Conservation (phyloP, 2,888 invertebrate species). For the Amitus sp. region DNA sequence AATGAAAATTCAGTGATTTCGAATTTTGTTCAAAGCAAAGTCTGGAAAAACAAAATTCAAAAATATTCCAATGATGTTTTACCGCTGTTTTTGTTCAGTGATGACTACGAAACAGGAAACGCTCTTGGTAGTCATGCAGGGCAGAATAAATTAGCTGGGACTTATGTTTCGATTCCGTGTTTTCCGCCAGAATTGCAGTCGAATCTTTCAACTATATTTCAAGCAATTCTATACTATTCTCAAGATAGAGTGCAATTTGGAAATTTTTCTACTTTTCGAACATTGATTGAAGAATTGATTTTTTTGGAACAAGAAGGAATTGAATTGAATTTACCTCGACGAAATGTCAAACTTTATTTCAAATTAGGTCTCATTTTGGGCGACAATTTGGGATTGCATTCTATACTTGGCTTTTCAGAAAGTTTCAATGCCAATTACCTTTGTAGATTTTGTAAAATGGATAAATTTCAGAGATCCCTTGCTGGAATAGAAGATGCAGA, state of each 20-base stretch:
- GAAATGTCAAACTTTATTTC: slow-evolving; percentile 24
- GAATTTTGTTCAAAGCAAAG: not conserved
- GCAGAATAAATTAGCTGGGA: slow-evolving; percentile 22
- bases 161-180: slow-evolving; percentile 22
- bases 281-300: slow-evolving; percentile 29
- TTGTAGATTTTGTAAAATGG: slow-evolving; percentile 34
- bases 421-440: slow-evolving; percentile 30
- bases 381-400: slow-evolving; percentile 16
- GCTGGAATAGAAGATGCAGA: not conserved
- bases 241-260: slow-evolving; percentile 21
- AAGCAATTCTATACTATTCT: slow-evolving; percentile 21
- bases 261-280: slow-evolving; percentile 16
- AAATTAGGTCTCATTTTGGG: slow-evolving; percentile 26
- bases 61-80: not conserved
- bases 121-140: slow-evolving; percentile 30
- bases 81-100: slow-evolving; percentile 19
- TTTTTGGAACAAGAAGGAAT: slow-evolving; percentile 30
- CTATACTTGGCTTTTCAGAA: slow-evolving; percentile 18
- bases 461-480: not conserved
- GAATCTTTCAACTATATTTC: slow-evolving; percentile 15
- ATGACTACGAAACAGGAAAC: slow-evolving; percentile 24
- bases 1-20: not conserved
- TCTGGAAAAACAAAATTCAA: slow-evolving; percentile 6
- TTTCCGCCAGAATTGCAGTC: slow-evolving; percentile 23
- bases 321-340: slow-evolving; percentile 6